Base-by-base conservation (phyloP, 2,888 invertebrate species). In the Sussaba pulchella region DNA sequence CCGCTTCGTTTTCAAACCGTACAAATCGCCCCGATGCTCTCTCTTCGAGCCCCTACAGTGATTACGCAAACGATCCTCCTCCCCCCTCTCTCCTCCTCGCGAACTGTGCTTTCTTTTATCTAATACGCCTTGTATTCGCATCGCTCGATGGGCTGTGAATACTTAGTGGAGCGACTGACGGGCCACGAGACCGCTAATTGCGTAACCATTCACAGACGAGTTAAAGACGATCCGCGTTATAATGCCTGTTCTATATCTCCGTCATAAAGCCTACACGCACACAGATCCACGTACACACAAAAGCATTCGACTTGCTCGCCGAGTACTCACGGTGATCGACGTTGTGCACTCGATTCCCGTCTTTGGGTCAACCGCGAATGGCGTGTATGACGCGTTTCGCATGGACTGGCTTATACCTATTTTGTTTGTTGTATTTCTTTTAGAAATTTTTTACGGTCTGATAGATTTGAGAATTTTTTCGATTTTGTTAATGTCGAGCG, bases 1-100 rank as follows among this genome's bases (percentile, higher is more conserved):
- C n/a, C 12, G 21, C 75, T 73, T 69, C 72, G 81, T 70, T 81
- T 81, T 50, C 64, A 81, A 81, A 77, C 70, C 66, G 77, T 70
- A 81, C 77, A 73, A 81, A 80, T 67, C 66, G 43, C 19, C 52
- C 71, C 39, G 45, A 54, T 69, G 41, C 70, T 57, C 45, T 31
- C 61, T 61, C 21, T 10, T 43, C 61, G 59, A 57, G 57, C 1
- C 57, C 57, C 31, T 54, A n/a, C 52, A 52, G 21, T 36, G 6
- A 41, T 69, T 69, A 69, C 17, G 69, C 41, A 69, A 69, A 19
- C 31, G 4, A 2, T 6, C 6, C 6, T 43, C n/a, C 41, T n/a
- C 39, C 21, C 61, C 52, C 21, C 41, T 14, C 43, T 31, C 57
- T 57, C 41, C 59, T 14, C 14, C 67, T 63, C 45, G 39, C 10